A percentile compares a stretch with the other conserved stretches of the same genome.
Evolutionary conservation across 2,113 vertebrate genomes (phyloP).

Genomic region (Fregetta grallaria): DNA sequence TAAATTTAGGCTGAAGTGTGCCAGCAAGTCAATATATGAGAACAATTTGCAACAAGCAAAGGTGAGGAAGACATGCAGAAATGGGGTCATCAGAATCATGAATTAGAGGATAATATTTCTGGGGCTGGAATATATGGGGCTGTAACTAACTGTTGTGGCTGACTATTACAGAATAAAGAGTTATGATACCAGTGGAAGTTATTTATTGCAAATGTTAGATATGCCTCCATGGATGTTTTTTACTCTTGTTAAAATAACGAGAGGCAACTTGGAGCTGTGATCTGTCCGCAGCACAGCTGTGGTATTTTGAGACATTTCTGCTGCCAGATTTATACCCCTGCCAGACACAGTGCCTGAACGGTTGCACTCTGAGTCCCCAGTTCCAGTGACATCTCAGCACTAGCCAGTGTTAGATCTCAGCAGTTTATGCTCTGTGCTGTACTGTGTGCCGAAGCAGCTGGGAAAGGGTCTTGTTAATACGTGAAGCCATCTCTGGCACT

Average conservation of each 20-base stretch:
- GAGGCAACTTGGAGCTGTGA: constrained; percentile 29
- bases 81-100: not conserved
- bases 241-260: constrained; percentile 17
- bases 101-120: not conserved
- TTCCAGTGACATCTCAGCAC: constrained; percentile 16
- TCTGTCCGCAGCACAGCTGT: constrained; percentile 17
- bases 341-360: constrained; percentile 20
- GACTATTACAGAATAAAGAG: not conserved
- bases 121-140: not conserved
- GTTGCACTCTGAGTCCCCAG: not conserved
- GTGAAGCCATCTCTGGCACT: not conserved
- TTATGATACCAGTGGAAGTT: not conserved
- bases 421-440: not conserved
- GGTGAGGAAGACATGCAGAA: constrained; percentile 54
- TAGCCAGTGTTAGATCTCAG: constrained; percentile 1
- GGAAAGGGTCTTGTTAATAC: not conserved
- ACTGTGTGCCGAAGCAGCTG: not conserved
- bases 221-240: constrained; percentile 14
- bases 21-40: constrained; percentile 47
- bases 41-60: constrained; percentile 41
- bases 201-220: not conserved
- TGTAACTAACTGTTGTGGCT: not conserved
- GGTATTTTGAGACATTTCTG: constrained; percentile 36
- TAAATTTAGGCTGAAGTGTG: constrained; percentile 37
- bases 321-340: constrained; percentile 15